phyloP scores from a whole-genome alignment of 2,113 vertebrate species.

The Psephotus haematonotus region DNA sequence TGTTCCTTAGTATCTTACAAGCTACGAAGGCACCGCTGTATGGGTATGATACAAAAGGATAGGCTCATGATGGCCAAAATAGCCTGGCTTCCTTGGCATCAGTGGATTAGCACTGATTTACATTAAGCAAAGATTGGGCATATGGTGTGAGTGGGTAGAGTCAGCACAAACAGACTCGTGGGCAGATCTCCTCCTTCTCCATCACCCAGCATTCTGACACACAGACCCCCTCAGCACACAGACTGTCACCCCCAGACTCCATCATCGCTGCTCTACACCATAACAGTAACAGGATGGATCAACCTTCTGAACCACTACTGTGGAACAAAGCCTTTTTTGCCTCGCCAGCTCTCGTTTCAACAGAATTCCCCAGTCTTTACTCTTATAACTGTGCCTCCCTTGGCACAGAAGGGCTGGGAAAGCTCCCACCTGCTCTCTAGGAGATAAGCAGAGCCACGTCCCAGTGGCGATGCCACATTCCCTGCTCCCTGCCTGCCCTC shows the following conservation, averaged over 20 bases:
- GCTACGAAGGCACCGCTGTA: not conserved
- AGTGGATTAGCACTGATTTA: not conserved
- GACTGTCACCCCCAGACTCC: not conserved
- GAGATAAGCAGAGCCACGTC: not conserved
- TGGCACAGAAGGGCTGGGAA: not conserved
- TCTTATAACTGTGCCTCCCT: not conserved
- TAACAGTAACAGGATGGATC: fast-evolving
- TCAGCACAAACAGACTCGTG: fast-evolving
- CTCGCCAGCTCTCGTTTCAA: not conserved
- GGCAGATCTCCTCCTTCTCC: not conserved
- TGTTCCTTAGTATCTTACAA: slow-evolving; percentile 7
- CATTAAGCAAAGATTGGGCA: not conserved
- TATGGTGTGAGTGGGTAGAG: not conserved
- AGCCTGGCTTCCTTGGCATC: not conserved
- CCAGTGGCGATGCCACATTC: fast-evolving
- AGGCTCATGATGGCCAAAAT: not conserved
- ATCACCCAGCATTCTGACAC: not conserved
- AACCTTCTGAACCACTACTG: not conserved
- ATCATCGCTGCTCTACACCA: not conserved
- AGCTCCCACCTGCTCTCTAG: not conserved
- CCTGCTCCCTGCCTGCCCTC: not conserved
- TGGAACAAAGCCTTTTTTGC: fast-evolving
- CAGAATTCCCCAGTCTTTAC: not conserved
- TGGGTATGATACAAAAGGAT: fast-evolving
- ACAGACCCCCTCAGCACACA: not conserved